Percentiles rank a stretch among this genome's conserved stretches.
Conservation (phyloP, 2,113 vertebrate genomes). For the Enhydra lutris region DNA sequence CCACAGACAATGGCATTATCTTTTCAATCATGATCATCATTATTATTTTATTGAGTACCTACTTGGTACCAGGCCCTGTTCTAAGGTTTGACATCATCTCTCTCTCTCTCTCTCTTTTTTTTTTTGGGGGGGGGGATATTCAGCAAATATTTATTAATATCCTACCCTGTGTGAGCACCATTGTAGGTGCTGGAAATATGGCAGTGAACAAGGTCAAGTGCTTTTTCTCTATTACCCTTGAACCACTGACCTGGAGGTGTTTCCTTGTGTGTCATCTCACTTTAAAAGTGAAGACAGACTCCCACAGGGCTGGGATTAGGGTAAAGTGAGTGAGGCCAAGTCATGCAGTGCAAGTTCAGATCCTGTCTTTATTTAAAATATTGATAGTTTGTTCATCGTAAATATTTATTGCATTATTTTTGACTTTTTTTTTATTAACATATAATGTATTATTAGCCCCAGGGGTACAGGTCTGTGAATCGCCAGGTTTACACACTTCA, state of each 20-base stretch:
- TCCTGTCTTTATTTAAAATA: slow-evolving; percentile 6
- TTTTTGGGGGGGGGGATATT: neutral
- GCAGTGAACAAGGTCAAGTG: neutral
- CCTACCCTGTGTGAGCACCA: neutral
- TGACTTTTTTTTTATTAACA: neutral
- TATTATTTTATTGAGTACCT: neutral
- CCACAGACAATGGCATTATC: neutral
- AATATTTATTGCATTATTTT: neutral
- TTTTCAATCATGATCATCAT: neutral
- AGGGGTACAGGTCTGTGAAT: too few species aligned
- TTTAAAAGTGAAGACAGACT: neutral
- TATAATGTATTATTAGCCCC: too few species aligned
- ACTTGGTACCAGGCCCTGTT: neutral
- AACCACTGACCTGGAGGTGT: neutral
- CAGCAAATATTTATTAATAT: neutral
- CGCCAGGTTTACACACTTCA: too few species aligned
- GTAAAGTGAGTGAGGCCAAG: neutral
- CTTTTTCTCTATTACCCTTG: neutral
- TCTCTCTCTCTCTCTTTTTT: neutral
- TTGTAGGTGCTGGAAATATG: neutral
- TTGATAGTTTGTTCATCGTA: neutral
- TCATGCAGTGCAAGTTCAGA: neutral
- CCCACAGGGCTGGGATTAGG: neutral
- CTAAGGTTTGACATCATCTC: neutral
- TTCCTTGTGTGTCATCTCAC: neutral